phyloP scores from a whole-genome alignment of 2,113 vertebrate genomes.

The Australoheros scitulus region DNA sequence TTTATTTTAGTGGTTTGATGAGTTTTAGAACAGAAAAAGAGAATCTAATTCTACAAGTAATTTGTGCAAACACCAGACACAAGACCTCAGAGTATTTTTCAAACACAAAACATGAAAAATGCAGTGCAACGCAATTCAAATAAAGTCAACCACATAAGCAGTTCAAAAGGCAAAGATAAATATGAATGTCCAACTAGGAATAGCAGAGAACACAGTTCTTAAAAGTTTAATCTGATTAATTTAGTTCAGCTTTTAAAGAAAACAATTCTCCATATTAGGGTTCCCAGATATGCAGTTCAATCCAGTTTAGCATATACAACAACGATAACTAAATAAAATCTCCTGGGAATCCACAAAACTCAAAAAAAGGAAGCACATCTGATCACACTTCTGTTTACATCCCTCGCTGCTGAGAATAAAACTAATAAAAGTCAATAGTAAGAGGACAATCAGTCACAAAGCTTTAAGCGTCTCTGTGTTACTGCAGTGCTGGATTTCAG shows the following conservation, averaged over 20 bases:
- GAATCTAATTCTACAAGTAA: not conserved
- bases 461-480: not conserved
- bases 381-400: not conserved
- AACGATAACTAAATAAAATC: not conserved
- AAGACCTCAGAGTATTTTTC: not conserved
- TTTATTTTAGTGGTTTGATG: not conserved
- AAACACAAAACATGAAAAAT: not conserved
- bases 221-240: not conserved
- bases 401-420: not conserved
- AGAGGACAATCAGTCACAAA: not conserved
- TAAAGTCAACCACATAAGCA: not conserved
- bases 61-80: not conserved
- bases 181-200: not conserved
- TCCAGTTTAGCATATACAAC: not conserved
- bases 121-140: not conserved
- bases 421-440: not conserved
- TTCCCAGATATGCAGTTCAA: not conserved
- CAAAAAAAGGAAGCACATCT: not conserved
- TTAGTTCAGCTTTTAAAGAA: not conserved
- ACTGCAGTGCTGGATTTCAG: not conserved
- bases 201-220: not conserved
- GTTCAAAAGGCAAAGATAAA: not conserved
- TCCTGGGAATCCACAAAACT: not conserved
- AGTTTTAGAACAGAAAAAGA: not conserved
- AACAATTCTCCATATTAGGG: not conserved